These are phyloP conservation scores for Miopithecus talapoin DNA, from an alignment of 2,797 vertebrate species.

Conservation along the genomic window DNA sequence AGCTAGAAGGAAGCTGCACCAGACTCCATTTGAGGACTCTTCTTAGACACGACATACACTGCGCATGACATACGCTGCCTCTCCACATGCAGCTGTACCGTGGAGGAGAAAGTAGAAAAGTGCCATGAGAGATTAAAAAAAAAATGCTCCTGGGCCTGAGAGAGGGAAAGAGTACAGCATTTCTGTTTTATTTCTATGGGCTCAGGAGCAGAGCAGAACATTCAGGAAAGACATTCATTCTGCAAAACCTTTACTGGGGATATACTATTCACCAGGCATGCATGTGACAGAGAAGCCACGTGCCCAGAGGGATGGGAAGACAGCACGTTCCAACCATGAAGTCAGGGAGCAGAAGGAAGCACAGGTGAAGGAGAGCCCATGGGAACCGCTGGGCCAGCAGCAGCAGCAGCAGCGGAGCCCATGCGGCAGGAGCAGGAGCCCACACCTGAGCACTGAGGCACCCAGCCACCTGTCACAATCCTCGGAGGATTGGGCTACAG, in stretches of 20 bases:
- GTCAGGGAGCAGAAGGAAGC: background rate
- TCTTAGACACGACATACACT: rapidly evolving
- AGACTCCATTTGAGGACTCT: background rate
- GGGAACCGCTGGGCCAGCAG: rapidly evolving
- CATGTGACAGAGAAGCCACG: background rate
- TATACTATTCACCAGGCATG: rapidly evolving
- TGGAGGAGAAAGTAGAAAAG: rapidly evolving
- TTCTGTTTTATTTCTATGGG: background rate
- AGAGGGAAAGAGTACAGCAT: background rate
- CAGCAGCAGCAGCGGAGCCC: background rate
- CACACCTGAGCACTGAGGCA: rapidly evolving
- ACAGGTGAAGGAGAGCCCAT: rapidly evolving
- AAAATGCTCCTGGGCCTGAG: background rate
- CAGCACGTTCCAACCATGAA: background rate
- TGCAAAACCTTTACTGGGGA: background rate
- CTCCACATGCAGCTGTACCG: rapidly evolving
- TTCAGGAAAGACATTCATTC: background rate
- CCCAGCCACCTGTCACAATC: background rate
- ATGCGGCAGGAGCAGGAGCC: rapidly evolving
- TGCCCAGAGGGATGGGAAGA: background rate
- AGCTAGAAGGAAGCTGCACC: background rate
- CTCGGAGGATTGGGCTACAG: rapidly evolving
- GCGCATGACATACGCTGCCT: rapidly evolving
- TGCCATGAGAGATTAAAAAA: background rate
- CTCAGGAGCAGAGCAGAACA: background rate